Base-by-base conservation (phyloP, 2,113 vertebrate species). In the Nicator chloris region DNA sequence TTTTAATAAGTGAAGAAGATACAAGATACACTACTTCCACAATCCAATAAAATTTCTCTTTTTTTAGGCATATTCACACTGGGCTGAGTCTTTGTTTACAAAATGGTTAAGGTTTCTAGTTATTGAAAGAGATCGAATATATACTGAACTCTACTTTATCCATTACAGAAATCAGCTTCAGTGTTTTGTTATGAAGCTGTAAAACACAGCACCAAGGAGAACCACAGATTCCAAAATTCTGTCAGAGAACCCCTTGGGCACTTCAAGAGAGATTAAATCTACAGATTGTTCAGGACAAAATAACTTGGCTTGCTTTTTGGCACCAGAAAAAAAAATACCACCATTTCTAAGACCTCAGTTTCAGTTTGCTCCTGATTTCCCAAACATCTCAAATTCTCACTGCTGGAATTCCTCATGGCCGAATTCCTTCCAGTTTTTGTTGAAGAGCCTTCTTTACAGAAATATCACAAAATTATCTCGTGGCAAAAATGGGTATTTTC, bases 281-380 rank as follows among this genome's bases (percentile, higher is more conserved):
- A 92, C 91, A 96, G 95, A 96, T 96, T 90, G 92, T 88, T 94
- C 88, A 95, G 90, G 82, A 92, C 82, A 90, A 96, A 96, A 94
- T 86, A 96, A 94, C 79, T 96, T 96, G 92, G 84, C 71, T 81
- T 78, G 68, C 79, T 83, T 86, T 86, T 77, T 95, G 95, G 95
- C 87, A 88, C 16, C 42, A 91, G 86, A 80, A 93, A 84, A 95
- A 91, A 94, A 82, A 93, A 95, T 31, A 91, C 71, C 87, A 92
- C 88, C 79, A 94, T 90, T 94, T 96, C 80, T 83, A 96, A 95
- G 85, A 93, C 93, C 82, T 95, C 94, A 88, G 90, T 90, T 97
- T 96, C 93, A 95, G 90, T 96, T 95, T 85, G 95, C 89, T 94
- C 54, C 91, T 88, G 87, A 97, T 96, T 94, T 97, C 96, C 94